Evolutionary conservation across 2,797 vertebrate species (phyloP).

Genomic region (Etheostoma nigrum): DNA sequence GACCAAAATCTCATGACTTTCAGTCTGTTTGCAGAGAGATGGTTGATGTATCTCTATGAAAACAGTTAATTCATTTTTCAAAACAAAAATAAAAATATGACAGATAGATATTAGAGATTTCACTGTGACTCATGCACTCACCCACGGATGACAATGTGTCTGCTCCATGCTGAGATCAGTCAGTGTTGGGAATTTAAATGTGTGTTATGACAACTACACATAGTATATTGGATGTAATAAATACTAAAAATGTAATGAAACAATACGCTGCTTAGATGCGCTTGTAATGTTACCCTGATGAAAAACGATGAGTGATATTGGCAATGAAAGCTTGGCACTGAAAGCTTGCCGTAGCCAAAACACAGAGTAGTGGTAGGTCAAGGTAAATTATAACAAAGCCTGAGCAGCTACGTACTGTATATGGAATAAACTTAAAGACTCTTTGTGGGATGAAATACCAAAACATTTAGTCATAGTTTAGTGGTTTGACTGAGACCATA

Average conservation of each 20-base stretch:
- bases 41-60: background rate
- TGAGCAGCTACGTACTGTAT: background rate
- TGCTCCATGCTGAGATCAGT: conserved; percentile 27
- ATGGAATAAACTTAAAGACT: background rate
- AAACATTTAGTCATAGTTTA: background rate
- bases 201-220: conserved; percentile 42
- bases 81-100: background rate
- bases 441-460: background rate
- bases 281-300: conserved; percentile 21
- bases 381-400: conserved; percentile 5
- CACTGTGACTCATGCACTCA: conserved; percentile 28
- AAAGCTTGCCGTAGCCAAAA: conserved; percentile 13
- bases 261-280: conserved; percentile 15
- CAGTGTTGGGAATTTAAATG: conserved; percentile 27
- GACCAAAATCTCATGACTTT: background rate
- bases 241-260: conserved; percentile 11
- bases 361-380: background rate
- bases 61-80: background rate
- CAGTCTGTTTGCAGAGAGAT: background rate
- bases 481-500: conserved; percentile 28
- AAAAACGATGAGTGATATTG: conserved; percentile 8
- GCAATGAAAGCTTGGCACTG: background rate
- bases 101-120: conserved; percentile 9
- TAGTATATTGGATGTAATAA: conserved; percentile 32
- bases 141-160: conserved; percentile 9